phyloP scores from a whole-genome alignment of 2,113 vertebrate species.

The Cardinalis cardinalis region DNA sequence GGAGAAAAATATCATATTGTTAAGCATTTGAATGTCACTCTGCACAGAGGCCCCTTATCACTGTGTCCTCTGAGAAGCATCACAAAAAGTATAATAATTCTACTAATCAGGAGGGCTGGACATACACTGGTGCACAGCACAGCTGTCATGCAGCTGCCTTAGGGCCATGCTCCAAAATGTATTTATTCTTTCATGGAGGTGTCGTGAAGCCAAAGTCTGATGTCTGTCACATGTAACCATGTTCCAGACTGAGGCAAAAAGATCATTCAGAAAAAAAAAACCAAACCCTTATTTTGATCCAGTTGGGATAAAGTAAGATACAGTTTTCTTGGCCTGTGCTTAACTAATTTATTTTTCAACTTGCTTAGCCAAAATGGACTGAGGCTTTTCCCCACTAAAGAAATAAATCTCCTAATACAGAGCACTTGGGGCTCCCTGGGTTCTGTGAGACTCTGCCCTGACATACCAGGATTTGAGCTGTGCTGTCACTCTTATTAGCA shows the following conservation, averaged over 20 bases:
- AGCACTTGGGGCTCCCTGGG: not conserved
- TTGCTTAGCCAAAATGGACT: not conserved
- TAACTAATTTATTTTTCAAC: not conserved
- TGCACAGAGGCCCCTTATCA: not conserved
- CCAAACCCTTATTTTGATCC: not conserved
- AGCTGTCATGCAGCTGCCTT: not conserved
- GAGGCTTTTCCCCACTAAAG: rapidly evolving
- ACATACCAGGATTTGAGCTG: not conserved
- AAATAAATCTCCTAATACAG: not conserved
- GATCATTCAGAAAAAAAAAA: rapidly evolving
- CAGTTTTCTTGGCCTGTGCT: not conserved
- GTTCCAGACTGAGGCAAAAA: not conserved
- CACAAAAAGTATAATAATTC: not conserved
- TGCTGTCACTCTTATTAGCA: not conserved
- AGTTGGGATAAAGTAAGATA: not conserved
- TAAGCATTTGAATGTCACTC: not conserved
- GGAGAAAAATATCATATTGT: not conserved
- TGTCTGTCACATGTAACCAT: not conserved
- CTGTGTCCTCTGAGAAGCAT: not conserved
- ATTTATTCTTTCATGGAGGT: not conserved
- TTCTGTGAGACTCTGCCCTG: not conserved
- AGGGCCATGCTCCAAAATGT: not conserved
- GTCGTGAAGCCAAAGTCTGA: not conserved
- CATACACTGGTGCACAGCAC: not conserved
- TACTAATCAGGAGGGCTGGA: not conserved